Evolutionary conservation across 2,797 vertebrate genomes (phyloP).

Genomic region (Hippoglossus hippoglossus): DNA sequence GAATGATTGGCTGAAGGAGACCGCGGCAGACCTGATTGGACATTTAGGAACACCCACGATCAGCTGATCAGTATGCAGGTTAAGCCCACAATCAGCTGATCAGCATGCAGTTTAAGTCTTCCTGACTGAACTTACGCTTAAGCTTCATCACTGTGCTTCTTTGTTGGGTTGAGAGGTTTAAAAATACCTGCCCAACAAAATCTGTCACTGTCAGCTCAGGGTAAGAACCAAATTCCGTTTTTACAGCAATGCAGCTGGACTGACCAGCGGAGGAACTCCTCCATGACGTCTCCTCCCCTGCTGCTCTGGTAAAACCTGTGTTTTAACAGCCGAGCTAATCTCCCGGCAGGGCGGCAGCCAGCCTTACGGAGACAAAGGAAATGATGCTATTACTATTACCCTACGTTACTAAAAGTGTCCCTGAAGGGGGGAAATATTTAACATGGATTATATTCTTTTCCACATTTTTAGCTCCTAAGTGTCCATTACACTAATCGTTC

Average conservation of each 20-base stretch:
- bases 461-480: background rate
- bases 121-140: too few relatives aligned
- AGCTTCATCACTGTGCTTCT: background rate
- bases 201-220: constrained; percentile 4
- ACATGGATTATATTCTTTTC: background rate
- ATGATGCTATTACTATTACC: constrained; percentile 8
- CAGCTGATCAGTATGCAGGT: too few relatives aligned
- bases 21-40: too few relatives aligned
- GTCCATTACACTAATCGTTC: constrained; percentile 6
- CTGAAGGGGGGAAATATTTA: background rate
- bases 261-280: constrained; percentile 29
- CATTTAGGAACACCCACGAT: too few relatives aligned
- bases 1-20: too few relatives aligned
- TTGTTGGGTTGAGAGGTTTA: constrained; percentile 5
- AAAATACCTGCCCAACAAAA: constrained; percentile 10
- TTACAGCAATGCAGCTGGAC: constrained; percentile 4
- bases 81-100: too few relatives aligned
- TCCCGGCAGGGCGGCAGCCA: constrained; percentile 19
- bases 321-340: constrained; percentile 23
- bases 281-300: constrained; percentile 22
- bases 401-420: background rate
- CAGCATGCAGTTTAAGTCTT: too few relatives aligned
- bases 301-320: constrained; percentile 29
- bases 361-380: constrained; percentile 1
- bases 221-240: background rate